Percentiles rank a stretch among this genome's conserved stretches.
These are phyloP conservation scores for Temnothorax longispinosus DNA, from an alignment of 1,140 invertebrate species.

Conservation along the genomic window DNA sequence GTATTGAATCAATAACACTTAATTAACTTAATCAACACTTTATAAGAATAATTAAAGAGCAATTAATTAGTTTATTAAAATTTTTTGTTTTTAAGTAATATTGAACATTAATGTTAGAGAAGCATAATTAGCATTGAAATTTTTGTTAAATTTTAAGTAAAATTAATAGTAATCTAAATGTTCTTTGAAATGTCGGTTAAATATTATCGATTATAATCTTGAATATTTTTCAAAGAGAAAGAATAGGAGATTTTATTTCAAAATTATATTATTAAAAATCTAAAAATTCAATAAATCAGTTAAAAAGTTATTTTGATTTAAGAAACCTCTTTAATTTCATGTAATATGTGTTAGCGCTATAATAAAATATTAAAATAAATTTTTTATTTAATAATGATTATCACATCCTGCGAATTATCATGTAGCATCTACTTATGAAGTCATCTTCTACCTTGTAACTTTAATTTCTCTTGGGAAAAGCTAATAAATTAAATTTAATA, in stretches of 20 bases:
- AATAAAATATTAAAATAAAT: not conserved
- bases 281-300: not conserved
- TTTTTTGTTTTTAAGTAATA: not conserved
- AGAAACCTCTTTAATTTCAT: not conserved
- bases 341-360: not conserved
- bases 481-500: not conserved
- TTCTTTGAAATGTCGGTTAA: not conserved
- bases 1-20: conserved; percentile 8
- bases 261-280: not conserved
- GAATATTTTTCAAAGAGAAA: not conserved
- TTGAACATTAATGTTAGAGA: not conserved
- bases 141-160: conserved; percentile 3
- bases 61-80: not conserved
- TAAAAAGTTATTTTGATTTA: not conserved
- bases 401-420: not conserved
- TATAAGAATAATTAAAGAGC: not conserved
- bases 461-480: conserved; percentile 19
- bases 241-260: not conserved
- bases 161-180: not conserved
- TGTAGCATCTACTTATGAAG: not conserved
- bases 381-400: conserved; percentile 11
- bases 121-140: not conserved
- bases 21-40: not conserved
- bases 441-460: not conserved
- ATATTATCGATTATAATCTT: not conserved